Evolutionary conservation across 2,113 vertebrate genomes (phyloP).

Genomic region (Paracanthobrama guichenoti): DNA sequence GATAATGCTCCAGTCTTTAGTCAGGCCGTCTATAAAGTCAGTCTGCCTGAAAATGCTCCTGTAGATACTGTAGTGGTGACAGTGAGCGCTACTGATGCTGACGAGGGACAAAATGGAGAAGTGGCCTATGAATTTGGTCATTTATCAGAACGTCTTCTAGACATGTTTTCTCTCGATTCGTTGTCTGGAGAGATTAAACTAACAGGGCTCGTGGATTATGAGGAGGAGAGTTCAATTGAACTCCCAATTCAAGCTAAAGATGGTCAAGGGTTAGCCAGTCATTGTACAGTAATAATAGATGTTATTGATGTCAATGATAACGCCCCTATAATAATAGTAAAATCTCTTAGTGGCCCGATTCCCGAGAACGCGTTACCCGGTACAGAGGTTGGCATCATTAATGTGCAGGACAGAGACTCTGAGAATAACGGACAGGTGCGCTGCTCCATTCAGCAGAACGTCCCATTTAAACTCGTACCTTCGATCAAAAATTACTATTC

Average conservation of each 20-base stretch:
- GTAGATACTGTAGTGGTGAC: neutral
- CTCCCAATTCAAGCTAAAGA: slow-evolving; percentile 50
- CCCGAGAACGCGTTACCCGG: slow-evolving; percentile 56
- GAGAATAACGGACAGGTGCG: neutral
- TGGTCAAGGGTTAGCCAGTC: slow-evolving; percentile 24
- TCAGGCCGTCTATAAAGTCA: neutral
- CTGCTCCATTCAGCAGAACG: too few relatives aligned
- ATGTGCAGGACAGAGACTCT: neutral
- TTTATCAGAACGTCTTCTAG: slow-evolving; percentile 58
- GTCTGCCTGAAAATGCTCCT: neutral
- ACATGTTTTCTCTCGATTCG: slow-evolving; percentile 65
- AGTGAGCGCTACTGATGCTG: slow-evolving; percentile 9
- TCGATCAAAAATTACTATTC: too few relatives aligned
- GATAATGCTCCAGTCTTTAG: neutral
- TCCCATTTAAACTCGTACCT: too few relatives aligned
- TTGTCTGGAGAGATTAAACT: slow-evolving; percentile 41
- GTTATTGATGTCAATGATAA: slow-evolving; percentile 64
- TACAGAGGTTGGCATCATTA: neutral
- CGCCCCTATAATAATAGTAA: slow-evolving; percentile 55
- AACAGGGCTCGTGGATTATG: slow-evolving; percentile 40
- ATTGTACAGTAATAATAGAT: neutral
- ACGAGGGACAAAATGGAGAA: slow-evolving; percentile 53
- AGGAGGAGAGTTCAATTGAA: slow-evolving; percentile 54
- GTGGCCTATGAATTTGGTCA: slow-evolving; percentile 60
- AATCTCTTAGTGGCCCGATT: slow-evolving; percentile 38